These are phyloP conservation scores for Mastomys coucha DNA, from an alignment of 2,113 vertebrate genomes.

Conservation along the genomic window DNA sequence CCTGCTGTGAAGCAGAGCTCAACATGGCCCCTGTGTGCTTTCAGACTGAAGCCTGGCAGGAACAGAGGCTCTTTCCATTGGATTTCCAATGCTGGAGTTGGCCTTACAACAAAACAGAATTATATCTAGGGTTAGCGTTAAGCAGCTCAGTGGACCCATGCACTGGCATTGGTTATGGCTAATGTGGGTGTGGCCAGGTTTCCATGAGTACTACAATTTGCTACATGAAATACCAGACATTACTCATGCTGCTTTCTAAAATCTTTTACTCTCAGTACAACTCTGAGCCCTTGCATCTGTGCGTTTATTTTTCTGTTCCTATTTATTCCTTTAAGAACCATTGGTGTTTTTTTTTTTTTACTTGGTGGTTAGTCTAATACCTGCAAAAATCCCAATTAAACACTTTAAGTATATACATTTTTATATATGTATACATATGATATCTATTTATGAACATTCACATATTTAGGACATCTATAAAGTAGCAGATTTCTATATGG, in stretches of 20 bases:
- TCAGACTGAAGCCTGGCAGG: slow-evolving; percentile 34
- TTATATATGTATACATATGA: too few relatives aligned
- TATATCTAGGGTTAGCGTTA: slow-evolving; percentile 84
- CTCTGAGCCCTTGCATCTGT: background rate
- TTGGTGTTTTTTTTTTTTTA: background rate
- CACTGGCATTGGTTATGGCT: background rate
- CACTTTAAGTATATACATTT: too few relatives aligned
- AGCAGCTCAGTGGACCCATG: slow-evolving; percentile 53
- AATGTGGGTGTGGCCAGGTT: background rate
- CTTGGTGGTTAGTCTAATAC: background rate
- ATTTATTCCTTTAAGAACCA: slow-evolving; percentile 8
- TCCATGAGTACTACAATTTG: background rate
- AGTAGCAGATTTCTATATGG: background rate
- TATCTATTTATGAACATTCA: too few relatives aligned
- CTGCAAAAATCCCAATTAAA: background rate
- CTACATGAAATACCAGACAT: background rate
- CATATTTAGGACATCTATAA: background rate
- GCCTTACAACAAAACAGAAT: slow-evolving; percentile 80
- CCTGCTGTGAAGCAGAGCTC: background rate
- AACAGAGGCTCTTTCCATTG: slow-evolving; percentile 62
- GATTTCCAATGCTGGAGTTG: slow-evolving; percentile 75
- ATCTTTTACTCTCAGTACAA: background rate
- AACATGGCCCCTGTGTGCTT: background rate
- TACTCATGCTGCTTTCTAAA: background rate
- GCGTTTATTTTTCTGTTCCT: background rate